Evolutionary conservation across 2,797 vertebrate genomes (phyloP), one percentile per base, ranked within the genome.

Genomic region (Spinibarbus caldwelli): DNA sequence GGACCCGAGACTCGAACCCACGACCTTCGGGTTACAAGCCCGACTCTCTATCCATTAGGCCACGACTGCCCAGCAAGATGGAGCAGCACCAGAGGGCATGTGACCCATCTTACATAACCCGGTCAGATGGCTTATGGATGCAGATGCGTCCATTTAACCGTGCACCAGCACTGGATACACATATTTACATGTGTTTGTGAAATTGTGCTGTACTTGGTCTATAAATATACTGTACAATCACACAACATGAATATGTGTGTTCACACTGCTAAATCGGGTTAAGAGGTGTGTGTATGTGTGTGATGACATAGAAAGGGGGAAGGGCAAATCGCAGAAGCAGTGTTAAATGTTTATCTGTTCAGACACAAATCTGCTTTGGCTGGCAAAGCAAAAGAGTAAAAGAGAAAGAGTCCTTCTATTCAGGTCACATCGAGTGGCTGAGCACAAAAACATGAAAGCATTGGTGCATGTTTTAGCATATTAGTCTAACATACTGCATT

Each of bases 121-220:
- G 68, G 89, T 94, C 93, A 95, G 94, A 95, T 94, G 93, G 90
- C 89, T 90, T 89, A 91, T 85, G 82, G 89, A 91, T 92, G 89
- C 91, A 91, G 90, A 89, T 83, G 90, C 90, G 87, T 90, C 15
- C 19, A 68, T 31, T 77, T 71, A 41, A 68, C 62, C 64, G 2
- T 66, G 71, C 62, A 76, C 17, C 36, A 86, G 64, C 68, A 71
- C 31, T 12, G 26, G 41, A 57, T 47, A 4, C 64, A 52, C 31
- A 6, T 45, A 21, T 82, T 67, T 86, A 82, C 66, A 59, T 12
- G 68, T 70, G 52, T 78, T 72, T 49, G 83, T 80, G 78, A n/a
- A 49, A 79, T 73, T 54, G 43, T 26, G n/a, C 0, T 3, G 80
- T 31, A 62, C 7, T 86, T 84, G 1, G 17, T 47, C 9, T 57